Percentiles rank a stretch among this genome's conserved stretches.
Conservation (phyloP, 2,888 invertebrate species). For the Drosophila anomelani region DNA sequence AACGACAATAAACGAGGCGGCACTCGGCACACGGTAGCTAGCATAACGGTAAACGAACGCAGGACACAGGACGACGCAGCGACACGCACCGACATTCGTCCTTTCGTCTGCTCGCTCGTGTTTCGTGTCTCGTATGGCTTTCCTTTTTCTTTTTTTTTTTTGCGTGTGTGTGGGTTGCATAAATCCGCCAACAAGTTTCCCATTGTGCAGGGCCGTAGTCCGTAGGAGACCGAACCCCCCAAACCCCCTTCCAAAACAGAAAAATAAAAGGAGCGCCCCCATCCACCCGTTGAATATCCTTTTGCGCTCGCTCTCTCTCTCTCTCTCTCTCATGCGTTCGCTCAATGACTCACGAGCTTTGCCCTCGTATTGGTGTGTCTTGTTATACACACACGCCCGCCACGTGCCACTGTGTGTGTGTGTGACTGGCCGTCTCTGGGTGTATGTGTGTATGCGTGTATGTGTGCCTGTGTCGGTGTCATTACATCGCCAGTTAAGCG, state of each 20-base stretch:
- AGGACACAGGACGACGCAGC: slow-evolving; percentile 45
- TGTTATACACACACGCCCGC: slow-evolving; percentile 36
- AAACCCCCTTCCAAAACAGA: no score
- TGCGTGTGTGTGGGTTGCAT: slow-evolving; percentile 62
- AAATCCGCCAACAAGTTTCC: slow-evolving; percentile 81
- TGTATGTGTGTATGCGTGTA: not conserved
- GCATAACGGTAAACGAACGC: slow-evolving; percentile 56
- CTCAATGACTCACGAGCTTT: slow-evolving; percentile 32
- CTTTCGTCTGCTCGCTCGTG: slow-evolving; percentile 38
- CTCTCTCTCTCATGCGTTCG: not conserved
- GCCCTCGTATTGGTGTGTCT: slow-evolving; percentile 33
- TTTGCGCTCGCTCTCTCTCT: not conserved
- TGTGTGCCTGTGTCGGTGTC: slow-evolving; percentile 38
- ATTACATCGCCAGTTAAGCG: slow-evolving; percentile 74
- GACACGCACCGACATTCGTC: slow-evolving; percentile 31
- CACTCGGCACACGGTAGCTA: slow-evolving; percentile 24
- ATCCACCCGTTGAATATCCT: slow-evolving; percentile 1
- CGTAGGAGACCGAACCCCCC: not conserved
- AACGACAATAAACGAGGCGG: slow-evolving; percentile 67
- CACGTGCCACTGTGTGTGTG: slow-evolving; percentile 7
- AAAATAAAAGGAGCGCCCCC: slow-evolving; percentile 5
- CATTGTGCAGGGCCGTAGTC: slow-evolving; percentile 70
- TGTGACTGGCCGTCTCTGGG: slow-evolving; percentile 13
- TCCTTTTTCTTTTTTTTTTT: not conserved
- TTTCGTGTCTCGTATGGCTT: slow-evolving; percentile 40